Base-by-base conservation (phyloP, 2,888 invertebrate species). In the Anoplius nigerrimus region DNA sequence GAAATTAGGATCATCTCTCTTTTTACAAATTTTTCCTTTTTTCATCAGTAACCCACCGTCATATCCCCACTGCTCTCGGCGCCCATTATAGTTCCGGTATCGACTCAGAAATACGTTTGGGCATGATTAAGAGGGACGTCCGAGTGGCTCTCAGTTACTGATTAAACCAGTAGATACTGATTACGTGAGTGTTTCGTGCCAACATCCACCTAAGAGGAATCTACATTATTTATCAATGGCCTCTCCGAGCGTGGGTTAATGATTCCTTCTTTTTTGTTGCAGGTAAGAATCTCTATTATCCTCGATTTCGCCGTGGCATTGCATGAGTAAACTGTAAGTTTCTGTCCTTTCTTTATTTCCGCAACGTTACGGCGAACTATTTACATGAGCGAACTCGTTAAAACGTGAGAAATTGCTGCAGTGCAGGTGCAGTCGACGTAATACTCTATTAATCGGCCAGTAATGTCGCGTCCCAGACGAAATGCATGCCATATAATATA, bases 391-490 rank as follows among this genome's bases (percentile, higher is more conserved):
- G 13, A 65, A 64, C 71, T 74, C 74, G 74, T 74, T 74, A 74
- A 58, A 74, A 68, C 67, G 60, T 74, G 74, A 74, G 56, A 65
- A 74, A 74, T 74, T 62, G 71, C 48, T 59, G 60, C 52, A 62
- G 58, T 48, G 57, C 60, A 59, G 42, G 54, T 60, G 62, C 15
- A 46, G 46, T 27, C 54, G 46, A 57, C 66, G 65, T 71, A 71
- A 71, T 71, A 71, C 71, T 60, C 67, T 65, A 74, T 74, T 71
- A 74, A 74, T 74, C 74, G 67, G 67, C 20, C 63, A 71, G 43
- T 67, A 56, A 51, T 65, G 74, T 52, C 63, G 65, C 51, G 58
- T 34, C 11, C 4, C 11, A 1, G 34, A 11, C 11, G 4, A 13
- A 11, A 34, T 11, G 1, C 11, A 13, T 6, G 11, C 11, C 34